Percentiles rank a stretch among this genome's conserved stretches.
phyloP scores from a whole-genome alignment of 2,113 vertebrate species.

The Micronycteris hirsuta region DNA sequence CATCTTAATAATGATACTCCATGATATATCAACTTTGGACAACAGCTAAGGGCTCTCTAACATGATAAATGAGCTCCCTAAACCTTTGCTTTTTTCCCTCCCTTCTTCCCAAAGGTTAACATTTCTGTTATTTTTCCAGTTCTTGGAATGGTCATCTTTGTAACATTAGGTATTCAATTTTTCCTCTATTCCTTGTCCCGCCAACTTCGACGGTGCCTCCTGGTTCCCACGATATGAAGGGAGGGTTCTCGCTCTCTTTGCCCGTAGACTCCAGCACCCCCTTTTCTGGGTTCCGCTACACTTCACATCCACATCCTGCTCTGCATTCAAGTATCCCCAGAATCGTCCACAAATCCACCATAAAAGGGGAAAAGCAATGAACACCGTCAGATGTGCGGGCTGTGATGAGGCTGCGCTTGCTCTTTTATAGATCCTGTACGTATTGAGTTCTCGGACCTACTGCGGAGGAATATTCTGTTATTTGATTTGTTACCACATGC shows the following conservation, averaged over 20 bases:
- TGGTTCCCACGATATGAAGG: background rate
- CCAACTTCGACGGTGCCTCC: background rate
- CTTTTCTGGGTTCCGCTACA: background rate
- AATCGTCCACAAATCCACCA: background rate
- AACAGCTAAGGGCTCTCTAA: background rate
- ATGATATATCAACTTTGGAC: background rate
- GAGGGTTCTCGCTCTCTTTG: background rate
- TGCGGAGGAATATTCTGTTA: background rate
- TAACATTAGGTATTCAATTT: background rate
- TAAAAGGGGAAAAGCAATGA: background rate
- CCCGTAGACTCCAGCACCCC: background rate
- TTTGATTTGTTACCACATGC: background rate
- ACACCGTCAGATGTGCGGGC: background rate
- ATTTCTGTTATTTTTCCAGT: background rate
- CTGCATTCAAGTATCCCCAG: background rate
- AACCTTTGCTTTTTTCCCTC: background rate
- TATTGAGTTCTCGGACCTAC: background rate
- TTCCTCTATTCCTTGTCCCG: background rate
- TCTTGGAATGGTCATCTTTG: background rate
- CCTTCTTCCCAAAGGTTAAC: background rate
- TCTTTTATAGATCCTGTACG: background rate
- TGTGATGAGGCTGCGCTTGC: background rate
- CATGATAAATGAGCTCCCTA: background rate
- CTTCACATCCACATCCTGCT: background rate
- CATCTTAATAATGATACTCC: background rate